phyloP scores from a whole-genome alignment of 2,113 vertebrate species.

The Sorex fumeus region DNA sequence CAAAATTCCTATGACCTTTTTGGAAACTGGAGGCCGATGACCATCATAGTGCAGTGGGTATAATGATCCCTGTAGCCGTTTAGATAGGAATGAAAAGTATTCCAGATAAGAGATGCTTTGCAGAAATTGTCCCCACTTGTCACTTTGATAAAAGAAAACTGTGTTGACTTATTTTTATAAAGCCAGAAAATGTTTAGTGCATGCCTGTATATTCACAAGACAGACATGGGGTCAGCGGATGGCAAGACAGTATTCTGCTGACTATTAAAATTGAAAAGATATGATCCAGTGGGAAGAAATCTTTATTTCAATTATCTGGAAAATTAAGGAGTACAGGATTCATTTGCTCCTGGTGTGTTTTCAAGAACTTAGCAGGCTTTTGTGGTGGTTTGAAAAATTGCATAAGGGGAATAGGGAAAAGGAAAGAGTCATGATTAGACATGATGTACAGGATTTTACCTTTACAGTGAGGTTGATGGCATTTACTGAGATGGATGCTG shows the following conservation, averaged over 20 bases:
- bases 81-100: conserved; percentile 41
- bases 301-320: neutral
- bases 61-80: neutral
- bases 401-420: conserved; percentile 9
- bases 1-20: conserved; percentile 30
- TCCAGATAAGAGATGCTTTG: conserved; percentile 45
- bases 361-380: conserved; percentile 29
- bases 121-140: neutral
- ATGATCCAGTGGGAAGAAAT: neutral
- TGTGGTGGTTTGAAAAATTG: conserved; percentile 23
- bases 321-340: conserved; percentile 9
- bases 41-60: neutral
- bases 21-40: conserved; percentile 34
- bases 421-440: neutral
- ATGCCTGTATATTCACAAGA: neutral
- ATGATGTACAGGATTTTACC: neutral
- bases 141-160: conserved; percentile 51
- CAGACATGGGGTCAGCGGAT: neutral
- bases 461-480: neutral
- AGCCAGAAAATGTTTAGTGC: conserved; percentile 35
- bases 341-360: conserved; percentile 34
- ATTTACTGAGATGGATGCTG: neutral
- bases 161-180: conserved; percentile 55
- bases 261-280: conserved; percentile 44
- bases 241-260: conserved; percentile 21